Evolutionary conservation across 1,140 invertebrate species (phyloP).

Genomic region (Drosophila willistoni): DNA sequence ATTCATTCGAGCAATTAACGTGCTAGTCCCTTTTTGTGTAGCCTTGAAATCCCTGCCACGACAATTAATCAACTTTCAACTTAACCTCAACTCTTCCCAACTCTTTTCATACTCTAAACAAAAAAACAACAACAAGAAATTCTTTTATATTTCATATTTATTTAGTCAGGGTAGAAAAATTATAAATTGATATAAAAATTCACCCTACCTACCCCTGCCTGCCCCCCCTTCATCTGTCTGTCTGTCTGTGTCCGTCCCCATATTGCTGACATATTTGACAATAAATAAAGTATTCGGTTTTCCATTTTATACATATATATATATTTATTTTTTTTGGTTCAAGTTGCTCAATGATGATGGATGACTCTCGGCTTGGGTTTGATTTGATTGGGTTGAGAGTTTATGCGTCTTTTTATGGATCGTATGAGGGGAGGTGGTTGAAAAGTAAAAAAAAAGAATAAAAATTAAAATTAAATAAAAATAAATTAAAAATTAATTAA

Average conservation of each 20-base stretch:
- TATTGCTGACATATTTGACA: constrained; percentile 61
- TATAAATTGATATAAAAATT: constrained; percentile 81
- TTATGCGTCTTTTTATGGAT: constrained; percentile 47
- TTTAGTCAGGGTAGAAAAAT: constrained; percentile 77
- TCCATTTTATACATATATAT: constrained; percentile 22
- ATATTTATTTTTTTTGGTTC: constrained; percentile 31
- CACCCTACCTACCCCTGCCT: neutral
- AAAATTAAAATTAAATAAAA: constrained; percentile 69
- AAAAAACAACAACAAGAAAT: neutral
- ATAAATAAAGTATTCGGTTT: constrained; percentile 54
- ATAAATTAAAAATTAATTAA: constrained; percentile 79
- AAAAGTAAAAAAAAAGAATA: constrained; percentile 32
- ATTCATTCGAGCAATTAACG: constrained; percentile 52
- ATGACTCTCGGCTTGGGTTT: constrained; percentile 65
- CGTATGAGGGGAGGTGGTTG: no score
- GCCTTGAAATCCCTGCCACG: constrained; percentile 41
- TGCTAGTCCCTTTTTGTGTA: constrained; percentile 13
- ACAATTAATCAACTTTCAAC: constrained; percentile 65
- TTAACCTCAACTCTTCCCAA: constrained; percentile 37
- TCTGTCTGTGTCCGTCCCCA: constrained; percentile 5
- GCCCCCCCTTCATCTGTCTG: constrained; percentile 45
- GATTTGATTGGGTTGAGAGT: constrained; percentile 50
- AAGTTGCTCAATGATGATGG: constrained; percentile 68
- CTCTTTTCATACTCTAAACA: neutral
- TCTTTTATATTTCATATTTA: constrained; percentile 5